Conservation (phyloP, 2,888 invertebrate genomes). For the Drosophila anceps region DNA sequence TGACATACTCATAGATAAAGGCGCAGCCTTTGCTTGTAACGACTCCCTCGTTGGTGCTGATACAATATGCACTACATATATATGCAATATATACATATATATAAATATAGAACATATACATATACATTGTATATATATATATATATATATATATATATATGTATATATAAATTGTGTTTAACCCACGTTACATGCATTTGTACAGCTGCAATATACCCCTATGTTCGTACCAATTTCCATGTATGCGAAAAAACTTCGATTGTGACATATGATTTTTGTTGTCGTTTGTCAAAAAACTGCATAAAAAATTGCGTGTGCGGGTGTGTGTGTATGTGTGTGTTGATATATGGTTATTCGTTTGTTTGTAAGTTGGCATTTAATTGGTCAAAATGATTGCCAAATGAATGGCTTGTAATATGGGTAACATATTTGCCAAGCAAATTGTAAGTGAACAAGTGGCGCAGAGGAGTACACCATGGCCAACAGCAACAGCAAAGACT, state of each 20-base stretch:
- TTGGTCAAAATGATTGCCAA: slow-evolving; percentile 71
- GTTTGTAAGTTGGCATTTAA: slow-evolving; percentile 60
- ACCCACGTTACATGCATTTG: neutral
- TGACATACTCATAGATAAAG: neutral
- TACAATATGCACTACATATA: neutral
- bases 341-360: slow-evolving; percentile 28
- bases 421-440: slow-evolving; percentile 47
- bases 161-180: neutral
- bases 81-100: neutral
- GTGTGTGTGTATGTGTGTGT: neutral
- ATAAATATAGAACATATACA: neutral
- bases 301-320: slow-evolving; percentile 29
- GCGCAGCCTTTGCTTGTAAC: neutral
- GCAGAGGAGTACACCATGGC: neutral
- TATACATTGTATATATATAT: neutral
- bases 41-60: neutral
- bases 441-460: slow-evolving; percentile 48
- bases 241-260: slow-evolving; percentile 7
- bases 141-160: neutral
- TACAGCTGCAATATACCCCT: slow-evolving; percentile 6
- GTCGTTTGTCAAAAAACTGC: slow-evolving; percentile 21
- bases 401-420: slow-evolving; percentile 75
- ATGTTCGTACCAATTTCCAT: neutral
- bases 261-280: slow-evolving; percentile 37
- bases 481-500: slow-evolving; percentile 16